Percentiles rank a stretch among this genome's conserved stretches.
Evolutionary conservation across 2,113 vertebrate species (phyloP).

Genomic region (Lathamus discolor): DNA sequence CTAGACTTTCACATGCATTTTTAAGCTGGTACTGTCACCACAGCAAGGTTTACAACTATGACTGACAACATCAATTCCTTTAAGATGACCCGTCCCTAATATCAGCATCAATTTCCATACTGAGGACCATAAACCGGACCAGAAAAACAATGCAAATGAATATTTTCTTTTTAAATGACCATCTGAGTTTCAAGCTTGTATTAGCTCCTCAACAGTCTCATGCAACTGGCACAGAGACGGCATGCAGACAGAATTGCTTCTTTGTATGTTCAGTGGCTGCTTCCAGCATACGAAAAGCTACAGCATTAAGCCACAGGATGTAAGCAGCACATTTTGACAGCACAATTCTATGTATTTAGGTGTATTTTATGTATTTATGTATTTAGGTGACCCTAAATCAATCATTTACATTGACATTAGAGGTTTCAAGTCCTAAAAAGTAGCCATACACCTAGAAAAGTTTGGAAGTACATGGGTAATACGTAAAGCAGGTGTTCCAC

Average conservation of each 20-base stretch:
- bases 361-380: too few species aligned
- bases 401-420: not conserved
- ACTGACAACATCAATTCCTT: not conserved
- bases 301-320: not conserved
- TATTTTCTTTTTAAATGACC: not conserved
- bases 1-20: not conserved
- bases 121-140: not conserved
- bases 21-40: not conserved
- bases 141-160: not conserved
- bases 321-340: not conserved
- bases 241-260: not conserved
- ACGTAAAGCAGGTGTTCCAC: not conserved
- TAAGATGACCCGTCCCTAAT: not conserved
- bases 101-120: not conserved
- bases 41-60: not conserved
- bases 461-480: rapidly evolving
- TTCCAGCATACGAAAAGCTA: not conserved
- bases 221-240: not conserved
- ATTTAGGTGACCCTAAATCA: not conserved
- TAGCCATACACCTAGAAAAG: not conserved
- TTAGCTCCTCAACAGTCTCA: not conserved
- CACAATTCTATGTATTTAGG: not conserved
- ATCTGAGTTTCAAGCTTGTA: not conserved
- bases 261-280: not conserved
- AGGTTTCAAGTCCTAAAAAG: not conserved